Conservation (phyloP, 2,888 invertebrate genomes). For the Protophormia terraenovae region DNA sequence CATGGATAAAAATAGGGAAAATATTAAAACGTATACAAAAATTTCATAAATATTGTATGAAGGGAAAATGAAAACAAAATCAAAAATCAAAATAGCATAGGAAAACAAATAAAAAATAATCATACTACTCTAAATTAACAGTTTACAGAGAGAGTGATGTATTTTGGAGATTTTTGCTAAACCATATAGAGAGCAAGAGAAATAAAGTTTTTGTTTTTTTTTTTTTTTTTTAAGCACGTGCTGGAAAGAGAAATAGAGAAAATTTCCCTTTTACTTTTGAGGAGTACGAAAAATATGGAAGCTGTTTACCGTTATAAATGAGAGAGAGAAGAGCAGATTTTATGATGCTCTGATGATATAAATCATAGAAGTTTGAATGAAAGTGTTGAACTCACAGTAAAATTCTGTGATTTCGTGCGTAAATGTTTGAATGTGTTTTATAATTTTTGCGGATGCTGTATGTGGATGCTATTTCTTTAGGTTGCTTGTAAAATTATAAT, state of each 20-base stretch:
- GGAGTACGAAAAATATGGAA: slow-evolving; percentile 35
- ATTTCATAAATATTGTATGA: slow-evolving; percentile 38
- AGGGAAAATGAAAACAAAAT: slow-evolving; percentile 9
- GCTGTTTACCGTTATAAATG: slow-evolving; percentile 19
- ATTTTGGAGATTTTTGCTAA: neutral
- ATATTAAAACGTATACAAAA: slow-evolving; percentile 38
- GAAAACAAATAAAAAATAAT: neutral
- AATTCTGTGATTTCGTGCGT: slow-evolving; percentile 7
- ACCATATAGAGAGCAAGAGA: neutral
- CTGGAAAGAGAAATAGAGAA: slow-evolving; percentile 36
- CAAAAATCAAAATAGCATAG: neutral
- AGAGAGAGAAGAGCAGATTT: neutral
- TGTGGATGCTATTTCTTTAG: slow-evolving; percentile 57
- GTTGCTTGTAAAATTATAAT: neutral
- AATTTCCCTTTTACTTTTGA: slow-evolving; percentile 43
- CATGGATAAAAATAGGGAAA: slow-evolving; percentile 40
- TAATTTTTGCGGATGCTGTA: slow-evolving; percentile 48
- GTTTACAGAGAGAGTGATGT: neutral
- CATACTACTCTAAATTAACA: neutral
- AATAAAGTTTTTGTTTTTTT: neutral
- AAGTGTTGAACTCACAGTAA: neutral
- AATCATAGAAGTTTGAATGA: neutral
- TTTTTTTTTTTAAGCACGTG: slow-evolving; percentile 33
- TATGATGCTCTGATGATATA: slow-evolving; percentile 29
- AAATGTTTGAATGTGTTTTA: no score